Evolutionary conservation across 2,797 vertebrate species (phyloP).

Genomic region (Melopsittacus undulatus): DNA sequence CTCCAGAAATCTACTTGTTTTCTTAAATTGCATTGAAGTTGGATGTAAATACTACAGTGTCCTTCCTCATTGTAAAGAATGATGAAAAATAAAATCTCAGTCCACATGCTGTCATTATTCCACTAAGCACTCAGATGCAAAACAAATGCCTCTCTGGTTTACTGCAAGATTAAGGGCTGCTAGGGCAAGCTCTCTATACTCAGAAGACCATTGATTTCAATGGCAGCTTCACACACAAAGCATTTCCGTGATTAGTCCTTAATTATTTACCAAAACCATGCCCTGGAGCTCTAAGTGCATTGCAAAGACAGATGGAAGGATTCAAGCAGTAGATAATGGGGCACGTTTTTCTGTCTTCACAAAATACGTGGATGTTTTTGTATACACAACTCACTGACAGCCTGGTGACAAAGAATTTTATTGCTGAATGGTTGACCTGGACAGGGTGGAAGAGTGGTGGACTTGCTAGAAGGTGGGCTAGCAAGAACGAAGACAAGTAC

Average conservation of each 20-base stretch:
- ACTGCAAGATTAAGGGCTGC: slow-evolving; percentile 23
- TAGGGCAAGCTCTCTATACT: background rate
- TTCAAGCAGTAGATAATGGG: background rate
- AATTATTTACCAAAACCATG: slow-evolving; percentile 52
- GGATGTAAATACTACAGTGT: background rate
- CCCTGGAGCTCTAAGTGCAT: background rate
- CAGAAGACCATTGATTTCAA: slow-evolving; percentile 2
- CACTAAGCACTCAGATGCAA: background rate
- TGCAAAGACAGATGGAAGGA: slow-evolving; percentile 29
- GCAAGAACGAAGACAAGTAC: background rate
- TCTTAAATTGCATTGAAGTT: background rate
- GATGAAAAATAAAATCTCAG: slow-evolving; percentile 33
- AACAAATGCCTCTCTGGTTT: slow-evolving; percentile 26
- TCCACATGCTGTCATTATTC: background rate
- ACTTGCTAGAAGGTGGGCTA: background rate
- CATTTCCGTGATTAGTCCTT: slow-evolving; percentile 26
- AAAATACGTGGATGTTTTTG: background rate
- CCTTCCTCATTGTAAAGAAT: slow-evolving; percentile 14
- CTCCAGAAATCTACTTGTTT: background rate
- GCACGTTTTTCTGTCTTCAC: slow-evolving; percentile 10
- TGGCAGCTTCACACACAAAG: background rate
- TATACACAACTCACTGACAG: background rate
- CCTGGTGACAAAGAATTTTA: background rate
- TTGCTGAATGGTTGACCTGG: background rate
- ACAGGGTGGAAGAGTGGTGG: background rate